Evolutionary conservation across 2,797 vertebrate species (phyloP).

Genomic region (Propithecus perrieri): DNA sequence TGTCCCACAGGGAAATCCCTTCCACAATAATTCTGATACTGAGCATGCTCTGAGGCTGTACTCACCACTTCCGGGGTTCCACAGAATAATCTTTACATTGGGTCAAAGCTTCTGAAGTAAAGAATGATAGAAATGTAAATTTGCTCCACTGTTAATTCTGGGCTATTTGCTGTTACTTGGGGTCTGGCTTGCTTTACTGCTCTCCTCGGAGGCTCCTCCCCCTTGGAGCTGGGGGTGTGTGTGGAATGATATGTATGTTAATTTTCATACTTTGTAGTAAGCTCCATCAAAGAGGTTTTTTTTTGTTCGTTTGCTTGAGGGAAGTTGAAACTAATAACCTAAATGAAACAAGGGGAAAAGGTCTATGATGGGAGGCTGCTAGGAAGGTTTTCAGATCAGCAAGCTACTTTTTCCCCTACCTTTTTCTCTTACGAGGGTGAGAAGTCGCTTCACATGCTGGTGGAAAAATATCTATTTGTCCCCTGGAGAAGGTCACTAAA

Average conservation of each 20-base stretch:
- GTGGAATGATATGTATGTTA: background rate
- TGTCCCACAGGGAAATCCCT: background rate
- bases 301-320: constrained; percentile 10
- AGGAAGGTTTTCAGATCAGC: background rate
- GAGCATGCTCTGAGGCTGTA: background rate
- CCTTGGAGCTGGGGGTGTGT: background rate
- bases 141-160: background rate
- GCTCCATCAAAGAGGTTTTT: background rate
- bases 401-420: background rate
- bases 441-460: background rate
- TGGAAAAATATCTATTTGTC: background rate
- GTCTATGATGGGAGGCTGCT: background rate
- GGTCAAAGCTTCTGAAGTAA: background rate
- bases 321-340: background rate
- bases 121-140: background rate
- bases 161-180: background rate
- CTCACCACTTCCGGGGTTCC: background rate
- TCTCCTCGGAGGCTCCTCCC: background rate
- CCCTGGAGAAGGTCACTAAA: background rate
- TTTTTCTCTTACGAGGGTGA: background rate
- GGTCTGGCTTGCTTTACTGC: background rate
- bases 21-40: background rate
- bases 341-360: background rate
- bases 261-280: constrained; percentile 23
- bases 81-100: background rate